These are phyloP conservation scores for Channa striata DNA, from an alignment of 2,797 vertebrate species.

Conservation along the genomic window DNA sequence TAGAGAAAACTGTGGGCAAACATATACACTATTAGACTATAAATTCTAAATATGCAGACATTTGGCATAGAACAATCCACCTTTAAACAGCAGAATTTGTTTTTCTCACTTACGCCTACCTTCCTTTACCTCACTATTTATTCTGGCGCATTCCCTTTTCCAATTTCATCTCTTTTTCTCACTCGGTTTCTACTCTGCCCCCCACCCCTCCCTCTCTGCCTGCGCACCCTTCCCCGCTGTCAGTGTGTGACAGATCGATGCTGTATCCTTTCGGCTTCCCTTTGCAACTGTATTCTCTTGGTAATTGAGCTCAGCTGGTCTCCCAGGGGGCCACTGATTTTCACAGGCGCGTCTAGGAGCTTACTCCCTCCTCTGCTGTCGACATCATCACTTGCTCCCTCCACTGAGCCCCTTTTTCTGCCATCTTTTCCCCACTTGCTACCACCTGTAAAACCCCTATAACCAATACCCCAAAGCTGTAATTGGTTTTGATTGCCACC, in stretches of 20 bases:
- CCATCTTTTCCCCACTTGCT: constrained; percentile 16
- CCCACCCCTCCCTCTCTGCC: constrained; percentile 39
- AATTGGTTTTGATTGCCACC: constrained; percentile 67
- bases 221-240: constrained; percentile 56
- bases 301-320: constrained; percentile 86
- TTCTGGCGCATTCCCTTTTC: constrained; percentile 52
- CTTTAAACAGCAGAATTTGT: constrained; percentile 42
- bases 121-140: constrained; percentile 51
- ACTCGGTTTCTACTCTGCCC: constrained; percentile 42
- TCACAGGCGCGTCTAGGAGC: constrained; percentile 63
- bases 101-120: constrained; percentile 37
- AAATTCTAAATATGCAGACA: constrained; percentile 3
- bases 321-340: constrained; percentile 73
- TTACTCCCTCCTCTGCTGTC: constrained; percentile 57
- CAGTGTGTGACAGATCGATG: constrained; percentile 81
- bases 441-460: constrained; percentile 55
- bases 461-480: constrained; percentile 50
- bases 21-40: not conserved
- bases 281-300: constrained; percentile 84
- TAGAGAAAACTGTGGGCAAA: not conserved
- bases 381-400: constrained; percentile 54
- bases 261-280: constrained; percentile 76
- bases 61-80: constrained; percentile 15
- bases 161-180: constrained; percentile 59
- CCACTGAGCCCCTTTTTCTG: constrained; percentile 28